A percentile compares a stretch with the other conserved stretches of the same genome.
Evolutionary conservation across 2,797 vertebrate species (phyloP).

Genomic region (Paedocypris micromegethes): DNA sequence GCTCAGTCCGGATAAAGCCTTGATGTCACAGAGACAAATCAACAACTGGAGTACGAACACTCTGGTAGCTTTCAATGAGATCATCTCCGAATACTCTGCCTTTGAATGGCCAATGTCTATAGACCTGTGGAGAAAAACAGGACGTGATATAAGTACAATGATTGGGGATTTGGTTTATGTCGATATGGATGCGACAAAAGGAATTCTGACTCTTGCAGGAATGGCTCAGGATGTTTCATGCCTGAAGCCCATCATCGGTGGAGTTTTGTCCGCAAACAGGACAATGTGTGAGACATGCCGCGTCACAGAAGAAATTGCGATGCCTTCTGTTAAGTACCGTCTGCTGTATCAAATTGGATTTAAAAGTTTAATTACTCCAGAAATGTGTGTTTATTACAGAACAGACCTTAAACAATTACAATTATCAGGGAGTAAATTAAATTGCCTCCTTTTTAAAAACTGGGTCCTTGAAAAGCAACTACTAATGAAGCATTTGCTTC

Average conservation of each 20-base stretch:
- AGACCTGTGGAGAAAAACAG: slow-evolving; percentile 65
- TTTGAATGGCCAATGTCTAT: slow-evolving; percentile 25
- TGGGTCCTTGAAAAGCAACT: slow-evolving; percentile 65
- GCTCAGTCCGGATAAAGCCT: slow-evolving; percentile 62
- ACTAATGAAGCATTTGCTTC: slow-evolving; percentile 48
- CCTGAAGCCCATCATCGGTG: slow-evolving; percentile 55
- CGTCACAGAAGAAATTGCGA: slow-evolving; percentile 50
- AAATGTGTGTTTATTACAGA: slow-evolving; percentile 52
- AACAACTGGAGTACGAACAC: slow-evolving; percentile 66
- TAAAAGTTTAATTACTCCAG: slow-evolving; percentile 56
- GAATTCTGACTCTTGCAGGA: slow-evolving; percentile 65
- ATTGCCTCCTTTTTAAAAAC: slow-evolving; percentile 65
- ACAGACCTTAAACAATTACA: slow-evolving; percentile 60
- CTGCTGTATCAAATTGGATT: slow-evolving; percentile 54
- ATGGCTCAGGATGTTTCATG: slow-evolving; percentile 55
- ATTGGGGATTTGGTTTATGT: slow-evolving; percentile 54
- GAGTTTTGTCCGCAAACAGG: slow-evolving; percentile 49
- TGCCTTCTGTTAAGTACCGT: slow-evolving; percentile 58
- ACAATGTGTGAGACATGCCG: slow-evolving; percentile 62
- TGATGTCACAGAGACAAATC: slow-evolving; percentile 60
- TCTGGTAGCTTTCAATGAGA: slow-evolving; percentile 50
- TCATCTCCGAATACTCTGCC: slow-evolving; percentile 63
- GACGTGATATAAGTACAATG: slow-evolving; percentile 49
- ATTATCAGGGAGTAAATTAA: slow-evolving; percentile 63
- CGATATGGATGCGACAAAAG: slow-evolving; percentile 44